Base-by-base conservation (phyloP, 92 coral and sea anemone species). In the Meandrina meandrites region DNA sequence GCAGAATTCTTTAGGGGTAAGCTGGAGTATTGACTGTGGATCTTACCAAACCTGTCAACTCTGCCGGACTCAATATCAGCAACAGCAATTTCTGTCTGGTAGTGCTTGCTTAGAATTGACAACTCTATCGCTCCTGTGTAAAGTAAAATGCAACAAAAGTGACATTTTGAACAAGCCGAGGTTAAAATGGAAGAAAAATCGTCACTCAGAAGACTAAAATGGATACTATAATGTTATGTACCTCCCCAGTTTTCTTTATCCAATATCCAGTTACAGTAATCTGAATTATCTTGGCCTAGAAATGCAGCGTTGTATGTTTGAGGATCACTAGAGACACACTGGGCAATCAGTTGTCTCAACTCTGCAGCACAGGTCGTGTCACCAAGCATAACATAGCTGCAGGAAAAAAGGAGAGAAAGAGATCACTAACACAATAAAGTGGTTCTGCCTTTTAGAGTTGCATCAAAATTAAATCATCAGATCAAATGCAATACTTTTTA, bases 231-330 rank as follows among this genome's bases (percentile, higher is more conserved):
- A n/a, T n/a, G n/a, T n/a, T 8, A 16, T 72, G 27, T 91, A 97
- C 99, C 99, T 93, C 99, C 99, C 98, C 99, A 97, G 80, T 92
- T 89, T 11, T 90, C 92, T 62, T 87, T 60, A 83, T 92, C 89
- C 85, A 81, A 77, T 78, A 97, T 97, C 99, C 99, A 97, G 31
- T 85, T 83, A 68, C 99, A 97, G 94, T 97, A 97, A 8, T 94
- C 94, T 76, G 91, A 60, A 89, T 97, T 97, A 18, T 91, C 53
- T 80, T 73, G 91, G 31, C 98, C 99, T 27, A 97, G 97, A 81
- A 97, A 97, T 45, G 85, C 98, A 28, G 84, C 57, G 85, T 92
- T 97, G 84, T 93, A 97, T 0, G 90, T 91, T 14, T 76, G 85
- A 1, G 96, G 99, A 48, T 97, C 99, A 62, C 84, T 72, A 30